phyloP scores from a whole-genome alignment of 2,113 vertebrate genomes.

The Parus major region DNA sequence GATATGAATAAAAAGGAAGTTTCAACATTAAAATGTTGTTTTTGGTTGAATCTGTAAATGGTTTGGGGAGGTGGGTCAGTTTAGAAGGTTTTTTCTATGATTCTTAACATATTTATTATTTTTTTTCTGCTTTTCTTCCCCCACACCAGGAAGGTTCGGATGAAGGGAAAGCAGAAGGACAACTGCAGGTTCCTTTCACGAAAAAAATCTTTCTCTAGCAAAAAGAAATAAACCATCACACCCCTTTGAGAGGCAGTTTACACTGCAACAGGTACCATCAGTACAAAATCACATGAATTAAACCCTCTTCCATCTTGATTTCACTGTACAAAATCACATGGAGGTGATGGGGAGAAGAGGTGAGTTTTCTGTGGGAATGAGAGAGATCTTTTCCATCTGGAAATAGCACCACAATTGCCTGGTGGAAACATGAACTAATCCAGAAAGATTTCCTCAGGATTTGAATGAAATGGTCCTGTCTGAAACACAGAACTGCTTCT shows the following conservation, averaged over 20 bases:
- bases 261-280: not conserved
- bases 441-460: not conserved
- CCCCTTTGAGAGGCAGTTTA: not conserved
- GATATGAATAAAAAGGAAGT: not conserved
- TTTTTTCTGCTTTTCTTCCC: not conserved
- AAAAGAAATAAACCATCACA: not conserved
- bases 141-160: not conserved
- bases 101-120: not conserved
- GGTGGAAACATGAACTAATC: not conserved
- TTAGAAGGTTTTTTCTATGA: not conserved
- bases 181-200: not conserved
- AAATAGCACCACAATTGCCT: rapidly evolving
- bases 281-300: not conserved
- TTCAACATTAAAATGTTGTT: not conserved
- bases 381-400: not conserved
- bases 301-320: not conserved
- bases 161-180: not conserved
- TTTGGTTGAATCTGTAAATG: not conserved
- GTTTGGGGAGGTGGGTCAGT: not conserved
- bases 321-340: not conserved
- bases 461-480: not conserved
- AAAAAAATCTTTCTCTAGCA: not conserved
- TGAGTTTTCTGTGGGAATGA: not conserved
- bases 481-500: not conserved
- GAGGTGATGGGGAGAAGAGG: not conserved